These are phyloP conservation scores for Clanis bilineata DNA, from an alignment of 2,888 invertebrate genomes.

Conservation along the genomic window DNA sequence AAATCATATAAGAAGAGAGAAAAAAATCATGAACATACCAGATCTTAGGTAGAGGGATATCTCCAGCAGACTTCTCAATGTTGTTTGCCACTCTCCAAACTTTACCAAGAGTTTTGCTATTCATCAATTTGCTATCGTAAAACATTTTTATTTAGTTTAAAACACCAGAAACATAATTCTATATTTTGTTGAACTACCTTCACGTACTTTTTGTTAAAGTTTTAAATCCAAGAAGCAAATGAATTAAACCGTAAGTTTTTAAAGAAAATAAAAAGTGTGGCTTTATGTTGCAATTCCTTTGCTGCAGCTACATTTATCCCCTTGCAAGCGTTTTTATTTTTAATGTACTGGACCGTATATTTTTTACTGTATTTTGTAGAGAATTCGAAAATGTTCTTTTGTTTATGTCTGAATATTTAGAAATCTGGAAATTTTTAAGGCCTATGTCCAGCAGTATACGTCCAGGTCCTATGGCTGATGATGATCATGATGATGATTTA, in stretches of 20 bases:
- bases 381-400: too few species aligned
- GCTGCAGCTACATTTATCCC: background rate
- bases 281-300: background rate
- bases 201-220: background rate
- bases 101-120: conserved; percentile 24
- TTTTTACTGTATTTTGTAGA: background rate
- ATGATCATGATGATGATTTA: too few species aligned
- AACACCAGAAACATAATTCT: background rate
- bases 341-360: background rate
- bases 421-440: too few species aligned
- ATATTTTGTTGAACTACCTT: background rate
- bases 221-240: background rate
- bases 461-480: too few species aligned
- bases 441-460: too few species aligned
- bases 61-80: conserved; percentile 19
- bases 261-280: background rate
- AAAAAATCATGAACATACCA: conserved; percentile 30
- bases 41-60: conserved; percentile 27
- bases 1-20: background rate
- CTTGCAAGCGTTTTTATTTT: background rate
- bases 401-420: too few species aligned
- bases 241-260: background rate
- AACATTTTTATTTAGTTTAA: conserved; percentile 33
- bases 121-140: conserved; percentile 29
- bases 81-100: conserved; percentile 38